Evolutionary conservation across 2,888 invertebrate species (phyloP).

Genomic region (Drosophila buzzatii): DNA sequence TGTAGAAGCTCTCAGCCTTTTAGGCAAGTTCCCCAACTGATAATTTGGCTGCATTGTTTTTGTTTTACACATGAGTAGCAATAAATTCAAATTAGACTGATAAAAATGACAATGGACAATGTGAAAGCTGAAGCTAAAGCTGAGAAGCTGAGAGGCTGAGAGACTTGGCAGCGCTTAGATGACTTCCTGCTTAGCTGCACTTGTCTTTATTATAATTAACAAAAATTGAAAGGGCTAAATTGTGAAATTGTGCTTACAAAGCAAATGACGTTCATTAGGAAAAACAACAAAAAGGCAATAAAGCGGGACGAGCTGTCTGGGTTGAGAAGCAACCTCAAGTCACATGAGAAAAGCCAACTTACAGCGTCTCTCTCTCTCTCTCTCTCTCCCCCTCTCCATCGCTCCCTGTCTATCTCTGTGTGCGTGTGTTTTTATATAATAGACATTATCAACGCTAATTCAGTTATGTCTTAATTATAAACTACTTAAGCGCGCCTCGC

Average conservation of each 20-base stretch:
- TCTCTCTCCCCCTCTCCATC: neutral
- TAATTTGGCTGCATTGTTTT: slow-evolving; percentile 12
- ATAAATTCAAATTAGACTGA: slow-evolving; percentile 63
- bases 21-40: slow-evolving; percentile 5
- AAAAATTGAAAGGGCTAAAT: slow-evolving; percentile 80
- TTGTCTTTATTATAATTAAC: slow-evolving; percentile 76
- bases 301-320: slow-evolving; percentile 2
- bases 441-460: slow-evolving; percentile 83
- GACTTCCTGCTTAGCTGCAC: slow-evolving; percentile 28
- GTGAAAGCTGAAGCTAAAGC: slow-evolving; percentile 11
- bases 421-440: slow-evolving; percentile 53
- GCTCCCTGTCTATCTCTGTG: slow-evolving; percentile 22
- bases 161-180: slow-evolving; percentile 4
- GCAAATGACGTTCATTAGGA: slow-evolving; percentile 69
- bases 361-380: neutral
- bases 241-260: slow-evolving; percentile 79
- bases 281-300: slow-evolving; percentile 24
- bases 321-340: neutral
- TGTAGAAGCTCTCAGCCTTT: neutral
- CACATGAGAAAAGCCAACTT: slow-evolving; percentile 56
- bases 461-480: slow-evolving; percentile 84
- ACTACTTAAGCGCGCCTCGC: slow-evolving; percentile 75
- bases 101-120: slow-evolving; percentile 40
- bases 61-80: slow-evolving; percentile 37
- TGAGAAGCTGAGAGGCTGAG: slow-evolving; percentile 14